phyloP scores from a whole-genome alignment of 2,888 invertebrate species.

The Campoplex capitator region DNA sequence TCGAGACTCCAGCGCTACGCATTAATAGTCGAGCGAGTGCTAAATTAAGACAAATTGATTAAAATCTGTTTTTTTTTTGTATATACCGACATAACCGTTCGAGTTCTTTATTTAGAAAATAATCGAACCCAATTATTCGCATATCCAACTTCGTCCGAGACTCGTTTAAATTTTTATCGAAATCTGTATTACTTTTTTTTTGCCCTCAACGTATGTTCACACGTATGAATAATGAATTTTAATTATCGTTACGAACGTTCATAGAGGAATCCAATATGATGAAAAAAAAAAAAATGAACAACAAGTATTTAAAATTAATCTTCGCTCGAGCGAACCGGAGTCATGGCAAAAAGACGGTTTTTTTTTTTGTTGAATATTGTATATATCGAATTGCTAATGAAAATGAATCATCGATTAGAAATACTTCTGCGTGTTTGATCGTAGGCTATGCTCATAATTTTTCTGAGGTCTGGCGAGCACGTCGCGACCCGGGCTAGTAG shows the following conservation, averaged over 20 bases:
- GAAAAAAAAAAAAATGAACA: background rate
- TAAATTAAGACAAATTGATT: constrained; percentile 47
- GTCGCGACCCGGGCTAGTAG: constrained; percentile 79
- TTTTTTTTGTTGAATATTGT: background rate
- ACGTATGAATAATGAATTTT: background rate
- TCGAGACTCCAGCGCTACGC: constrained; percentile 14
- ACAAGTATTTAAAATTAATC: background rate
- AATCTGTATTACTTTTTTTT: constrained; percentile 3
- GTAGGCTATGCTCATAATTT: background rate
- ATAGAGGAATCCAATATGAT: background rate
- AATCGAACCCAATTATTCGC: constrained; percentile 9
- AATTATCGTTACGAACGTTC: background rate
- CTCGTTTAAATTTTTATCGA: background rate
- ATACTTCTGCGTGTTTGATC: background rate
- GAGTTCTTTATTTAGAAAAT: constrained; percentile 12
- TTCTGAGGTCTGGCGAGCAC: background rate
- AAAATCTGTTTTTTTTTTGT: background rate
- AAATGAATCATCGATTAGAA: background rate
- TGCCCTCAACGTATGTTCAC: background rate
- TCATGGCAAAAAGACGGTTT: background rate
- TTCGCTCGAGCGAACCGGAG: background rate
- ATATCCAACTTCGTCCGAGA: background rate
- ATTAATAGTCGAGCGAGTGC: constrained; percentile 20
- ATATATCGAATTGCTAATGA: background rate
- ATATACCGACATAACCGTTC: background rate